Conservation (phyloP, 2,888 invertebrate genomes). For the Lasioglossum leucozonium region DNA sequence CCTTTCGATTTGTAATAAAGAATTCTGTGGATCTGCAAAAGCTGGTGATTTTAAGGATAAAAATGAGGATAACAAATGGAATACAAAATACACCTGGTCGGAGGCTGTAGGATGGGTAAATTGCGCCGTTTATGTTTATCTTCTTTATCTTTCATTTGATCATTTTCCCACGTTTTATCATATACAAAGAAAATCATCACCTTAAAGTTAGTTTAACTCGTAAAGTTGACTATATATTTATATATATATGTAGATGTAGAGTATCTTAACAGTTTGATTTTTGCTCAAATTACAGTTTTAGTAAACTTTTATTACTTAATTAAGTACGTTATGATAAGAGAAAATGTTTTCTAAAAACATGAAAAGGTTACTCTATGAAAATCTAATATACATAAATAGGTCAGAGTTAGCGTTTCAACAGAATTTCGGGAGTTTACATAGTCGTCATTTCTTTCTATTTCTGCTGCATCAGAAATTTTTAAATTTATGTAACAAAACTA, state of each 20-base stretch:
- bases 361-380: background rate
- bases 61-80: slow-evolving; percentile 73
- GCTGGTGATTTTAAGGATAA: slow-evolving; percentile 72
- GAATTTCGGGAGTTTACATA: background rate
- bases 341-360: background rate
- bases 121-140: slow-evolving; percentile 39
- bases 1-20: slow-evolving; percentile 66
- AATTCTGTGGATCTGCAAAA: slow-evolving; percentile 72
- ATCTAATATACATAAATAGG: background rate
- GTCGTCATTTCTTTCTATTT: background rate
- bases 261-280: background rate
- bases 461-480: background rate
- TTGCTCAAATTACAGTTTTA: background rate
- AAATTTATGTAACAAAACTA: background rate
- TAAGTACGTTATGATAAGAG: background rate
- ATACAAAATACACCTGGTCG: slow-evolving; percentile 78
- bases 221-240: background rate
- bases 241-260: background rate
- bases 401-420: background rate
- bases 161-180: background rate
- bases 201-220: too few relatives aligned
- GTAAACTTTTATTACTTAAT: background rate
- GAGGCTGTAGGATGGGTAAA: slow-evolving; percentile 82
- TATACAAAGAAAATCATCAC: background rate
- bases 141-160: slow-evolving; percentile 13